Percentiles rank a stretch among this genome's conserved stretches.
These are phyloP conservation scores for Gymnorhina tibicen DNA, from an alignment of 2,113 vertebrate genomes.

Conservation along the genomic window DNA sequence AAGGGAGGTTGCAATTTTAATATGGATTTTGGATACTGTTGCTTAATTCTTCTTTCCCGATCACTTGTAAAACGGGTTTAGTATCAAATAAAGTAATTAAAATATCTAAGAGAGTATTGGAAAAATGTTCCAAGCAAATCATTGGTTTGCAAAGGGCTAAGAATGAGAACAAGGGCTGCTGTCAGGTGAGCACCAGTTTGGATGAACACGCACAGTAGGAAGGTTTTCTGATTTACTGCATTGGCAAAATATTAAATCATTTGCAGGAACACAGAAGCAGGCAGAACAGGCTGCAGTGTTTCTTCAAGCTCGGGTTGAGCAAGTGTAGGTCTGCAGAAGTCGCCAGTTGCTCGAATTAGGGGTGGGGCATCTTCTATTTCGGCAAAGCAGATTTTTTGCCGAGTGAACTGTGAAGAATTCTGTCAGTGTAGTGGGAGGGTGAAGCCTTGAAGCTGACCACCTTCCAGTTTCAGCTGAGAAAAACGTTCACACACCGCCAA, in stretches of 20 bases:
- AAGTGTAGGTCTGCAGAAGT: neutral
- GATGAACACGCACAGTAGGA: neutral
- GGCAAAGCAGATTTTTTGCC: neutral
- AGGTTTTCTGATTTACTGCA: neutral
- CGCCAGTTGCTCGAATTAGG: neutral
- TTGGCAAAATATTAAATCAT: neutral
- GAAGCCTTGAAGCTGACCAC: neutral
- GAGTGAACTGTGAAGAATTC: neutral
- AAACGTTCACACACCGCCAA: accelerated
- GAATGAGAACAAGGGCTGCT: neutral
- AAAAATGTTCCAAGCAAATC: neutral
- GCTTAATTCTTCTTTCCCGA: neutral
- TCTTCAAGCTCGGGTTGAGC: neutral
- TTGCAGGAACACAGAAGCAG: neutral
- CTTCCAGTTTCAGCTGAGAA: neutral
- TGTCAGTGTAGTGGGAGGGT: neutral
- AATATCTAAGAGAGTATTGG: neutral
- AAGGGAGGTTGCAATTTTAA: neutral
- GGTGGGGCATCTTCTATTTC: neutral
- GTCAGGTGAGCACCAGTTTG: neutral
- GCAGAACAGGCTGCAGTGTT: neutral
- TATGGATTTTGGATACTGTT: neutral
- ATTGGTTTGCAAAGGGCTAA: neutral
- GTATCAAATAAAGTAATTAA: conserved; percentile 1
- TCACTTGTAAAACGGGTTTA: neutral